Conservation (phyloP, 2,113 vertebrate species). For the Thomomys bottae region DNA sequence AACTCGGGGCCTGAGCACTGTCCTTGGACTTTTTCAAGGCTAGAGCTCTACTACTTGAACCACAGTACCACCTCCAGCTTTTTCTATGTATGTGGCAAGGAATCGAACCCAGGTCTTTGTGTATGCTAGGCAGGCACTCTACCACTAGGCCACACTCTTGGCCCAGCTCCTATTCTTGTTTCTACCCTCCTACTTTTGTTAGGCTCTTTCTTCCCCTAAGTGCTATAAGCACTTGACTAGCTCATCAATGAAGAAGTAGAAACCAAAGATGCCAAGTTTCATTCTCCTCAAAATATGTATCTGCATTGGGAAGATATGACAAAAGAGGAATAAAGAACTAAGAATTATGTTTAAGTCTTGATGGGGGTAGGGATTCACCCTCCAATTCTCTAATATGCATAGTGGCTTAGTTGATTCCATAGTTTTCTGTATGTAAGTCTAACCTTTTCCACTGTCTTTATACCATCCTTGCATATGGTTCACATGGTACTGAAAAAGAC, state of each 20-base stretch:
- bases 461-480: slow-evolving; percentile 15
- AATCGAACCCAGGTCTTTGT: too few relatives aligned
- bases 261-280: not conserved
- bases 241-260: not conserved
- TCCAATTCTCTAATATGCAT: not conserved
- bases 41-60: too few relatives aligned
- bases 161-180: too few relatives aligned
- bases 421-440: not conserved
- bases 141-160: too few relatives aligned
- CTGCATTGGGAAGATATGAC: not conserved
- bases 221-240: not conserved
- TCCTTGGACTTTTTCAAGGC: too few relatives aligned
- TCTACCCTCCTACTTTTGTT: not conserved
- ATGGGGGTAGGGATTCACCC: not conserved
- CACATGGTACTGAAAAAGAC: not conserved
- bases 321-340: not conserved
- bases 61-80: too few relatives aligned
- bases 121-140: too few relatives aligned
- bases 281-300: not conserved
- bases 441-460: slow-evolving; percentile 27
- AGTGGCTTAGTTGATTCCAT: not conserved
- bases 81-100: too few relatives aligned
- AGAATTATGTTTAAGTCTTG: slow-evolving; percentile 10
- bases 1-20: too few relatives aligned
- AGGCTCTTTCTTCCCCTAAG: not conserved